Evolutionary conservation across 64 coral and sea anemone species (phyloP).

Genomic region (Dendrophyllia cribrosa): DNA sequence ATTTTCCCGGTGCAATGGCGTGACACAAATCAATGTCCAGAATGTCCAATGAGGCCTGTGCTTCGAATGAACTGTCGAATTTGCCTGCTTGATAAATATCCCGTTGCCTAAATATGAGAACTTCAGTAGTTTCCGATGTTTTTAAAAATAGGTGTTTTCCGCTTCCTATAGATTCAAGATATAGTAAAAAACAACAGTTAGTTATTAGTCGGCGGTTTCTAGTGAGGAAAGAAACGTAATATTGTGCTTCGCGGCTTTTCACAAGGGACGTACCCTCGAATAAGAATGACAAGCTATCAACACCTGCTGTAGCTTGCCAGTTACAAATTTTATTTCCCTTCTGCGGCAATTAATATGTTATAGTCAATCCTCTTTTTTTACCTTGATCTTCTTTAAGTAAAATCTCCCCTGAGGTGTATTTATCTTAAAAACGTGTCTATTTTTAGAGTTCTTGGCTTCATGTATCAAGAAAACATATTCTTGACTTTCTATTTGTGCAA

Average conservation of each 20-base stretch:
- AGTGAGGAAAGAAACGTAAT: background rate
- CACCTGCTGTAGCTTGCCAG: slow-evolving; percentile 9
- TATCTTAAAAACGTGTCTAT: background rate
- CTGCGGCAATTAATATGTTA: background rate
- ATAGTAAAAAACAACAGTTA: slow-evolving; percentile 10
- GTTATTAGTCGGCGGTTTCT: slow-evolving; percentile 5
- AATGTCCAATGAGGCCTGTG: too few species aligned
- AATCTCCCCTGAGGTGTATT: background rate
- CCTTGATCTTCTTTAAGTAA: background rate
- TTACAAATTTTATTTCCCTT: background rate
- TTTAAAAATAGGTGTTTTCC: background rate
- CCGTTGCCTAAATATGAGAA: background rate
- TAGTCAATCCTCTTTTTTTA: background rate
- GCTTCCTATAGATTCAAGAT: background rate
- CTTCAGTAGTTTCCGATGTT: background rate
- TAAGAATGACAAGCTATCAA: slow-evolving; percentile 10
- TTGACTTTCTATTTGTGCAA: background rate
- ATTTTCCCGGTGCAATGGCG: background rate
- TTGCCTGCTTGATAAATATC: background rate
- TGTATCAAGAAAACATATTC: background rate
- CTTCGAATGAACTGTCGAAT: background rate
- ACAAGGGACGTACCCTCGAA: slow-evolving; percentile 4
- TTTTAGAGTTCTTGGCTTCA: background rate
- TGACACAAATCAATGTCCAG: background rate
- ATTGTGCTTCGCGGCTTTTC: background rate